Percentiles rank a stretch among this genome's conserved stretches.
Conservation (phyloP, 2,113 vertebrate species). For the Hippocampus mohnikei region DNA sequence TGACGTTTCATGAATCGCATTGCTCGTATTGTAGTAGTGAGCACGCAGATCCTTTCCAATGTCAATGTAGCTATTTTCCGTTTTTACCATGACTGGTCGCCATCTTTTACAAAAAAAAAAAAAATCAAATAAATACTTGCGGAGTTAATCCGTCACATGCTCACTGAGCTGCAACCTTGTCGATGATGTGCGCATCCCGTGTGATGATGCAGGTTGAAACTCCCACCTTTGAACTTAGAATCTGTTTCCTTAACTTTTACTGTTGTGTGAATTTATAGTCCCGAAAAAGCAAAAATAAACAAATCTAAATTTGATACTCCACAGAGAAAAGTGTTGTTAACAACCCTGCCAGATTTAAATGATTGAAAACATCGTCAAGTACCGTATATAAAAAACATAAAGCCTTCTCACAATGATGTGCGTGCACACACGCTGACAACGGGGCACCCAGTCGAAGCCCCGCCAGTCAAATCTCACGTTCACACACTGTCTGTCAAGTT, state of each 20-base stretch:
- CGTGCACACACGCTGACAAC: too few species aligned
- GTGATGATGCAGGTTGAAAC: not conserved
- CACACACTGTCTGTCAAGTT: too few species aligned
- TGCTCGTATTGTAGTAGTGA: not conserved
- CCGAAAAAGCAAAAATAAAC: not conserved
- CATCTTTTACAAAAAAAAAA: too few species aligned
- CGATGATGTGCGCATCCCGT: not conserved
- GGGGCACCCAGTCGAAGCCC: too few species aligned
- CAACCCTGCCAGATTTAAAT: not conserved
- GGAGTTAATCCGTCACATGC: not conserved
- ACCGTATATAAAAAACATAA: too few species aligned
- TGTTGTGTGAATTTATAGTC: constrained; percentile 12
- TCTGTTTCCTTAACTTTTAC: not conserved
- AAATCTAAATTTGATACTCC: not conserved
- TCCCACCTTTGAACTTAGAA: not conserved
- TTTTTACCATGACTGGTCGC: not conserved
- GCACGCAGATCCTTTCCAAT: not conserved
- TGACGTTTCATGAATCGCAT: not conserved
- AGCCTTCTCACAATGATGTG: too few species aligned
- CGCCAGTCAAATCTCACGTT: too few species aligned
- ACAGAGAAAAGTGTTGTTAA: not conserved
- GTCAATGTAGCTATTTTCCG: too few species aligned
- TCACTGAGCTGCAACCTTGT: not conserved
- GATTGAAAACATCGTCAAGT: not conserved
- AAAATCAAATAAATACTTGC: too few species aligned